Percentiles rank a stretch among this genome's conserved stretches.
Conservation (phyloP, 2,797 vertebrate species). For the Argentina silus region DNA sequence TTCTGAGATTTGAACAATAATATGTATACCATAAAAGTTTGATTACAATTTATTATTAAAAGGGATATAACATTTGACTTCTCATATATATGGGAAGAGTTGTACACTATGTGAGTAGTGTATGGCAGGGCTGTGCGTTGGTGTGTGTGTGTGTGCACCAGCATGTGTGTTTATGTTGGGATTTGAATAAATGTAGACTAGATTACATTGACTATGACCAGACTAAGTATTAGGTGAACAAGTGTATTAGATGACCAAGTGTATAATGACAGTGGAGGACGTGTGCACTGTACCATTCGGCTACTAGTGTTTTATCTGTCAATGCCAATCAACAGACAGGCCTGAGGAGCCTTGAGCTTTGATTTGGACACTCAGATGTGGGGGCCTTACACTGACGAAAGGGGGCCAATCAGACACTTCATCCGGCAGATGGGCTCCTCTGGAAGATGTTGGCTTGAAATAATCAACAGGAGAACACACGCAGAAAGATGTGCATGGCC, state of each 20-base stretch:
- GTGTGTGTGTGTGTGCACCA: no score
- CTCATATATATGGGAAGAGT: no score
- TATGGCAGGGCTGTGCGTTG: no score
- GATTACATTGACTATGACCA: no score
- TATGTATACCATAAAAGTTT: background rate
- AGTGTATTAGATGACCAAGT: no score
- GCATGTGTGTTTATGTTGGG: no score
- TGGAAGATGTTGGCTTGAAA: conserved; percentile 20
- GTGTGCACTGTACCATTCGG: background rate
- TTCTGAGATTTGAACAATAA: background rate
- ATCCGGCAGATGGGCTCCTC: conserved; percentile 41
- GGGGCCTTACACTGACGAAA: conserved; percentile 8
- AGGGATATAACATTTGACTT: no score
- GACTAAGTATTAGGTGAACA: no score
- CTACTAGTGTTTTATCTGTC: conserved; percentile 27
- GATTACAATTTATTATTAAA: no score
- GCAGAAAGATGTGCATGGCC: no score
- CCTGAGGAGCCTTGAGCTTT: conserved; percentile 44
- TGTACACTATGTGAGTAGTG: no score
- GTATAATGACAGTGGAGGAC: background rate
- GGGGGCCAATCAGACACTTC: conserved; percentile 43
- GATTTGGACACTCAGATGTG: conserved; percentile 34
- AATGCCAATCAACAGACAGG: conserved; percentile 24
- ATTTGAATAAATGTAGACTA: no score
- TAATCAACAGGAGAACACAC: background rate